Evolutionary conservation across 2,888 invertebrate species (phyloP).

Genomic region (Tenthredo mesomela): DNA sequence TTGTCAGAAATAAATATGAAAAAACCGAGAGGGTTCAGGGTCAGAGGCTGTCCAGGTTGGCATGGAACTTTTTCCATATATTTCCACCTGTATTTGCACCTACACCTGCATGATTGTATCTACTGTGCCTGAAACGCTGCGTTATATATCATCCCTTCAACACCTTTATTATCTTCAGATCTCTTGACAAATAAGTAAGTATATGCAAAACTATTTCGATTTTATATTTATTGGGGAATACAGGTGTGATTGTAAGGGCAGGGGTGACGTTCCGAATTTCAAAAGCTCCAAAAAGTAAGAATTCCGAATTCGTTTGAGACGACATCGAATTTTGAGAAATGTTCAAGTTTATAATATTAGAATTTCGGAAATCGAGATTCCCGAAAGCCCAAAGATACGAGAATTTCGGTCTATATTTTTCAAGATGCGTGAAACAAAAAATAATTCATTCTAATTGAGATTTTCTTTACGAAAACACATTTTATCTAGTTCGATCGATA

Average conservation of each 20-base stretch:
- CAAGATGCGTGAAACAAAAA: too few species aligned
- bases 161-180: conserved; percentile 27
- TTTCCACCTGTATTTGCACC: not conserved
- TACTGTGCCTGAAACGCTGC: not conserved
- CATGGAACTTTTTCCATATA: not conserved
- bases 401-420: too few species aligned
- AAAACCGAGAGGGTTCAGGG: too few species aligned
- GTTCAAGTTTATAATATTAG: not conserved
- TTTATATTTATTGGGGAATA: not conserved
- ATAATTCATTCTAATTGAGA: too few species aligned
- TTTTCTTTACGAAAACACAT: too few species aligned
- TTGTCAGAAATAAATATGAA: too few species aligned
- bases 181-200: conserved; percentile 3
- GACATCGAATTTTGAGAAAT: not conserved
- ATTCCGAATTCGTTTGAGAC: not conserved
- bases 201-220: not conserved
- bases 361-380: not conserved
- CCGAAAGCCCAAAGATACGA: too few species aligned
- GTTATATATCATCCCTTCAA: conserved; percentile 7
- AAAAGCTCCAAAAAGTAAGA: not conserved
- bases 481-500: too few species aligned
- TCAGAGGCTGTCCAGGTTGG: too few species aligned
- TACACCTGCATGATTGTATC: conserved; percentile 16
- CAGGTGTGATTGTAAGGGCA: not conserved
- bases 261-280: too few species aligned